A percentile compares a stretch with the other conserved stretches of the same genome.
These are phyloP conservation scores for Caradrina kadenii DNA, from an alignment of 2,888 invertebrate species.

Conservation along the genomic window DNA sequence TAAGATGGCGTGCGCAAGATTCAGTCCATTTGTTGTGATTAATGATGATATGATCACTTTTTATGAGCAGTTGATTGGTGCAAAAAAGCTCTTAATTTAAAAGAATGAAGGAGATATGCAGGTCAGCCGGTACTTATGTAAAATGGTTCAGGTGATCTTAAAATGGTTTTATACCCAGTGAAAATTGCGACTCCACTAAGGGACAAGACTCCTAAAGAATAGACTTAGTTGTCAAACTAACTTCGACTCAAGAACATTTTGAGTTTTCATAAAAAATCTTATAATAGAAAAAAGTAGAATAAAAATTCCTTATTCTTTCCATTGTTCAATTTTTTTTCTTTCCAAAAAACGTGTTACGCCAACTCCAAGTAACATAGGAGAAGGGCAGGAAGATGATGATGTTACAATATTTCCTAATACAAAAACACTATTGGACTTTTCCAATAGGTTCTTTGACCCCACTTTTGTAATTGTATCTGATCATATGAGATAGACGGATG, in stretches of 20 bases:
- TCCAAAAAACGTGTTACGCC: too few relatives aligned
- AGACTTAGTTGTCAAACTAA: neutral
- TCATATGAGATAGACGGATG: neutral
- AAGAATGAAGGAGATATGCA: conserved; percentile 33
- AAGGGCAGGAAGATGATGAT: too few relatives aligned
- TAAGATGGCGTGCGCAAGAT: conserved; percentile 45
- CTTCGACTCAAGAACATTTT: neutral
- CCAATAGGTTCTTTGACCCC: neutral
- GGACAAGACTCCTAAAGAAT: neutral
- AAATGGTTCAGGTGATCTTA: conserved; percentile 7
- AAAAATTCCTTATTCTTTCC: too few relatives aligned
- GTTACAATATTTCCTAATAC: neutral
- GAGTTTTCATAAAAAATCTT: too few relatives aligned
- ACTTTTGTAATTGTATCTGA: neutral
- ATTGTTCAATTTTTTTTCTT: too few relatives aligned
- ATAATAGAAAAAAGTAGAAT: too few relatives aligned
- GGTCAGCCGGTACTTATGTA: conserved; percentile 21
- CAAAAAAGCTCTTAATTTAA: conserved; percentile 53
- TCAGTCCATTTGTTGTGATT: conserved; percentile 49
- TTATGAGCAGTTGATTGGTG: conserved; percentile 47
- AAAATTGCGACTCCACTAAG: neutral
- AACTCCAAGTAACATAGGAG: too few relatives aligned
- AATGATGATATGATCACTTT: conserved; percentile 37
- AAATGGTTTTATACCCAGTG: neutral
- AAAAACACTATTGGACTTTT: neutral